These are phyloP conservation scores for Caenorhabditis uteleia DNA, from an alignment of 2,888 invertebrate genomes.

Conservation along the genomic window DNA sequence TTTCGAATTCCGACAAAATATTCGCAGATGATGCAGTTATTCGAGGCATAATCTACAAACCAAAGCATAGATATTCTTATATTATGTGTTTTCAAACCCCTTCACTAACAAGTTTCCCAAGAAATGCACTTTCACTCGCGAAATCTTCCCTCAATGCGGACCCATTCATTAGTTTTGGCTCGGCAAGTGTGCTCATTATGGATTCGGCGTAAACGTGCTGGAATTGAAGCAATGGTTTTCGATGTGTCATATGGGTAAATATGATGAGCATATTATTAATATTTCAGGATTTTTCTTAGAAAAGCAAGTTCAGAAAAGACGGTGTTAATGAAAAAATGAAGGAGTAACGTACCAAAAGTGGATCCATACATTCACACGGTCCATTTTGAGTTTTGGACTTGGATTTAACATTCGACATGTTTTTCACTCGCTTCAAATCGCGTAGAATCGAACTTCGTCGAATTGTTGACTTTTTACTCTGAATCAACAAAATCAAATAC, in stretches of 20 bases:
- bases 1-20: conserved; percentile 65
- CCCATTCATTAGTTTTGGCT: conserved; percentile 17
- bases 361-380: conserved; percentile 56
- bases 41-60: conserved; percentile 55
- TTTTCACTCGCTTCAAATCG: conserved; percentile 65
- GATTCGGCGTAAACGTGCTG: conserved; percentile 38
- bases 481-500: conserved; percentile 2
- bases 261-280: no score
- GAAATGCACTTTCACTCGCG: conserved; percentile 56
- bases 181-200: conserved; percentile 11
- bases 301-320: no score
- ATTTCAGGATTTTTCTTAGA: no score
- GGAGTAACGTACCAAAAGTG: conserved; percentile 12
- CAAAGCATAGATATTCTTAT: neutral
- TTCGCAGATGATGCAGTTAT: conserved; percentile 51
- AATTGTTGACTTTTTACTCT: conserved; percentile 63
- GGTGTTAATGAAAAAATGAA: neutral
- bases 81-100: conserved; percentile 42
- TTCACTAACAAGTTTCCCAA: conserved; percentile 58
- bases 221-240: no score
- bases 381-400: conserved; percentile 34
- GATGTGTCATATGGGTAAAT: no score
- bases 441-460: conserved; percentile 63
- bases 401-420: conserved; percentile 58
- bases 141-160: conserved; percentile 22